Percentiles rank a stretch among this genome's conserved stretches.
Evolutionary conservation across 2,888 invertebrate species (phyloP).

Genomic region (Mesodorylaimus sp.): DNA sequence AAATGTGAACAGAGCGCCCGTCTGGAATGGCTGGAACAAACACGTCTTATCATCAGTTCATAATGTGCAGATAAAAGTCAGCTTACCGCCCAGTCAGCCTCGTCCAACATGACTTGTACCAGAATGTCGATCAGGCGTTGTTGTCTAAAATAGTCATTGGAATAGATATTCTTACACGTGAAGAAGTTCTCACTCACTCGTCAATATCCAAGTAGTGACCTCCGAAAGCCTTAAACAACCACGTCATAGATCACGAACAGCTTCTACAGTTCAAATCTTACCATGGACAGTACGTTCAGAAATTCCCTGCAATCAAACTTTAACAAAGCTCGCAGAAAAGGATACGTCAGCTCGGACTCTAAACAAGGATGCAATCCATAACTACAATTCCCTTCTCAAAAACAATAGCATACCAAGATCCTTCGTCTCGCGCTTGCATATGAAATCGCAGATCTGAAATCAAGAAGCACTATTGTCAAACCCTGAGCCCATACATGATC

Average conservation of each 20-base stretch:
- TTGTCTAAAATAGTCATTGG: constrained; percentile 36
- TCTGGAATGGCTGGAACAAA: constrained; percentile 39
- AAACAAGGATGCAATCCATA: too few species aligned
- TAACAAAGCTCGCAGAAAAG: constrained; percentile 44
- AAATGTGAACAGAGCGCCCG: constrained; percentile 47
- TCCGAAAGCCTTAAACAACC: constrained; percentile 9
- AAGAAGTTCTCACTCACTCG: constrained; percentile 12
- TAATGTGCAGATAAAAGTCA: neutral
- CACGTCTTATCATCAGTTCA: neutral
- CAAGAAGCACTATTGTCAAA: too few species aligned
- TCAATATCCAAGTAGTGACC: constrained; percentile 5
- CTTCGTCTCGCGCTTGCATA: too few species aligned
- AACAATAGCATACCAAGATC: too few species aligned
- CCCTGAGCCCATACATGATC: too few species aligned
- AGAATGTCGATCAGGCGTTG: constrained; percentile 60
- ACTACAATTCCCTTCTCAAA: too few species aligned
- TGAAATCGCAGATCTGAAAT: too few species aligned
- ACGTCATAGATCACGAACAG: neutral
- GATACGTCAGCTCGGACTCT: constrained; percentile 16
- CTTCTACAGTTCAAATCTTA: constrained; percentile 1
- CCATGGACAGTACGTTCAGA: constrained; percentile 58
- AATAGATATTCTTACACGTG: neutral
- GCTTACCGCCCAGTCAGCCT: neutral
- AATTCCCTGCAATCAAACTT: constrained; percentile 67
- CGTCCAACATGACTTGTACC: constrained; percentile 47